Conservation (phyloP, 2,888 invertebrate genomes). For the Cheilosia variabilis region DNA sequence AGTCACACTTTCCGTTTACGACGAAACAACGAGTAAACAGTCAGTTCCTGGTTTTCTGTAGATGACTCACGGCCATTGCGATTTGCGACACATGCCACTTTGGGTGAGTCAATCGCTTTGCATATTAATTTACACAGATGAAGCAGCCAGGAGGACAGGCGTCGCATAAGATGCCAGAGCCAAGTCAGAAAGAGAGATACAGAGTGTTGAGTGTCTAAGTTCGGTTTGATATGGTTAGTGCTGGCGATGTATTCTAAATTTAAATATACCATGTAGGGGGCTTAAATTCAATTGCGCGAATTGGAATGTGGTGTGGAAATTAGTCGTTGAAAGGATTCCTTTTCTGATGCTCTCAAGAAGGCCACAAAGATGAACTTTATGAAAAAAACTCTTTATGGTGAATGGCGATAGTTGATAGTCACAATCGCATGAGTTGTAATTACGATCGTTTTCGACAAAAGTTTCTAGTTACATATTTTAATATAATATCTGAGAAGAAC, state of each 20-base stretch:
- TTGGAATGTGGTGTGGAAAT: constrained; percentile 18
- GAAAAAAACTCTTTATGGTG: no score
- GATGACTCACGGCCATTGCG: constrained; percentile 54
- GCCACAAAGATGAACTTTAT: neutral
- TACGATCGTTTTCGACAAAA: no score
- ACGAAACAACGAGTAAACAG: constrained; percentile 28
- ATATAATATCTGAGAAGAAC: no score
- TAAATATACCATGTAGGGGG: constrained; percentile 55
- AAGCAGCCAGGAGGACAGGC: constrained; percentile 2
- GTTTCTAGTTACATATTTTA: no score
- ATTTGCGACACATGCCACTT: constrained; percentile 30
- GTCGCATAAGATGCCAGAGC: neutral
- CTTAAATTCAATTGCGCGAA: constrained; percentile 44
- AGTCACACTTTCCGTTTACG: constrained; percentile 47
- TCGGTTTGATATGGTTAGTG: neutral
- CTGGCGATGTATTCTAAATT: constrained; percentile 47
- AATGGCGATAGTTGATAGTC: no score
- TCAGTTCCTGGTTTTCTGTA: constrained; percentile 57
- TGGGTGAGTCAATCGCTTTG: constrained; percentile 60
- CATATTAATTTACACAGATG: constrained; percentile 56
- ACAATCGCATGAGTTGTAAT: no score
- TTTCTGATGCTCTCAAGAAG: neutral
- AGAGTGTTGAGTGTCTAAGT: constrained; percentile 9
- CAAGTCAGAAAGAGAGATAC: neutral
- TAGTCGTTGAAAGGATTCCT: neutral